These are phyloP conservation scores for Brachystomella parvula DNA, from an alignment of 1,140 invertebrate species.

Conservation along the genomic window DNA sequence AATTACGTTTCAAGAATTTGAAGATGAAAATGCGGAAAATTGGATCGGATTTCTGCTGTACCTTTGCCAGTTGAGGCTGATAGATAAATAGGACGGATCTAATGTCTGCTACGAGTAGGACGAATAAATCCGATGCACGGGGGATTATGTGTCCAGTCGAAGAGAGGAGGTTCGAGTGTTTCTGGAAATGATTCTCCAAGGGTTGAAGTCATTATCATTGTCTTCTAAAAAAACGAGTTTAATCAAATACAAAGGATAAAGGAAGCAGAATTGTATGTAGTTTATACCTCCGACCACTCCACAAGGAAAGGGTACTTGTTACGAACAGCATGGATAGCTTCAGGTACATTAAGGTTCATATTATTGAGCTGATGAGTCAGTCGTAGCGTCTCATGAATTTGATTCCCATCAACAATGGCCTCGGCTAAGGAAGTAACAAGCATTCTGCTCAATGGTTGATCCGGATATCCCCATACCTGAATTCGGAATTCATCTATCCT, in stretches of 20 bases:
- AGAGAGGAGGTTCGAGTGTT: slow-evolving; percentile 23
- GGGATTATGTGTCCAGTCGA: slow-evolving; percentile 32
- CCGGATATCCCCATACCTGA: slow-evolving; percentile 32
- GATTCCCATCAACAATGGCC: slow-evolving; percentile 40
- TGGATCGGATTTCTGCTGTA: slow-evolving; percentile 13
- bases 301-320: slow-evolving; percentile 30
- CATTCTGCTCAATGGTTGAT: slow-evolving; percentile 36
- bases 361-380: slow-evolving; percentile 22
- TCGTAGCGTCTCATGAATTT: slow-evolving; percentile 36
- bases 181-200: slow-evolving; percentile 31
- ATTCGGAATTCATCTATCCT: slow-evolving; percentile 33
- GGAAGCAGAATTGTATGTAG: slow-evolving; percentile 1
- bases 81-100: slow-evolving; percentile 37
- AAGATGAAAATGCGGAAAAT: background rate
- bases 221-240: slow-evolving; percentile 19
- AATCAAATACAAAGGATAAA: too few relatives aligned
- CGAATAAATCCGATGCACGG: slow-evolving; percentile 34
- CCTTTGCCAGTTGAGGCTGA: slow-evolving; percentile 31
- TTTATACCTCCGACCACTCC: slow-evolving; percentile 34
- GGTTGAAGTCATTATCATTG: slow-evolving; percentile 12
- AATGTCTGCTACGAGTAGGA: slow-evolving; percentile 35
- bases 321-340: slow-evolving; percentile 32
- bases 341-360: slow-evolving; percentile 37
- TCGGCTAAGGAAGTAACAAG: slow-evolving; percentile 37
- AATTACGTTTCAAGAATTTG: slow-evolving; percentile 6